Evolutionary conservation across 2,113 vertebrate species (phyloP), one percentile per base, ranked within the genome.

Genomic region (Lophura nycthemera): DNA sequence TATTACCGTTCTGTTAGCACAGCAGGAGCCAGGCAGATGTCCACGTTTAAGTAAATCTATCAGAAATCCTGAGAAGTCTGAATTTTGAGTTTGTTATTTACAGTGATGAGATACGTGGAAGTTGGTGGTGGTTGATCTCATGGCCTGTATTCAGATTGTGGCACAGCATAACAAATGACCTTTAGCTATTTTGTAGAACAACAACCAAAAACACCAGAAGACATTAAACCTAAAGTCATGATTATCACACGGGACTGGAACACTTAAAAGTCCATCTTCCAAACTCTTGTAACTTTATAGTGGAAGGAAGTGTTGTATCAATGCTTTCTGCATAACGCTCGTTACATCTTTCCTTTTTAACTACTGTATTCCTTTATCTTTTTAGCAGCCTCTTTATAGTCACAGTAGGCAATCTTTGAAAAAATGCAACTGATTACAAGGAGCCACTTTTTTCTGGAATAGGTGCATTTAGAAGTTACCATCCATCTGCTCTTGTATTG

Each of bases 401-500:
- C 87, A 83, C 50, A 90, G 29, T 30, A 71, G 54, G 15, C 54
- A 88, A 7, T 5, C 87, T 65, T 86, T 56, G 16, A 5, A 57
- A 90, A 89, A 66, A 57, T 89, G 93, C 59, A 69, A 11, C 71
- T 86, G 54, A 90, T 16, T 80, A 5, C 7, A 81, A 59, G 60
- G 54, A 73, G 11, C 60, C 64, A 47, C 9, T 64, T 66, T 88
- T 66, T 64, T 43, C 40, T 80, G 32, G 45, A 59, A 59, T n/a
- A 89, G 25, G 18, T 50, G n/a, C 50, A 38, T 89, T 91, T 88
- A 42, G 80, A 90, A 95, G 70, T 89, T 82, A 34, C 64, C 47
- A 11, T 73, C 47, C 85, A 48, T 75, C 48, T 79, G 1, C 36
- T 81, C n/a, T 2, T 45, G 32, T 74, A 27, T 13, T 87, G 50